Conservation (phyloP, 1,140 invertebrate species). For the Holotrichia oblita region DNA sequence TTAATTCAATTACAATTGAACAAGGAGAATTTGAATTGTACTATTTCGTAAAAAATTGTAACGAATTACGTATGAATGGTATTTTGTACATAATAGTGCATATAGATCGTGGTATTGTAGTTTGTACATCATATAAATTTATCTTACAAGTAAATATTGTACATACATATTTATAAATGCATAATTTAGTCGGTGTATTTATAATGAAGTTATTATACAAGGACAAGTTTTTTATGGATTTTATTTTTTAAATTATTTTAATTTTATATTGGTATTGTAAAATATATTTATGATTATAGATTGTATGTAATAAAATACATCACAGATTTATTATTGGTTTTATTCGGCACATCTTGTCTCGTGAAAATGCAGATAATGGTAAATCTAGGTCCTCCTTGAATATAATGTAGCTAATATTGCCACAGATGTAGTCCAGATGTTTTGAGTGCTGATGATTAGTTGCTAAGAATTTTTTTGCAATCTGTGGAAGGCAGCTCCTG, state of each 20-base stretch:
- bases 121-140: slow-evolving; percentile 3
- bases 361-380: too few relatives aligned
- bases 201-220: background rate
- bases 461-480: too few relatives aligned
- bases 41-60: background rate
- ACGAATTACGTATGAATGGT: background rate
- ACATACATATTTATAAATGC: background rate
- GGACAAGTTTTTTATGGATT: background rate
- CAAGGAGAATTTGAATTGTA: background rate
- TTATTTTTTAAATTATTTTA: background rate
- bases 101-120: background rate
- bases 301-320: slow-evolving; percentile 10
- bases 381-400: too few relatives aligned
- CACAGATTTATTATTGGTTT: background rate
- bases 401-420: too few relatives aligned
- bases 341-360: too few relatives aligned
- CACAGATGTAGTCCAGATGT: too few relatives aligned
- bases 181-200: background rate
- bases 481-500: too few relatives aligned
- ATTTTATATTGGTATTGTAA: background rate
- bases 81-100: background rate
- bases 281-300: background rate
- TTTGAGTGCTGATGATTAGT: too few relatives aligned
- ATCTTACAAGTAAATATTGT: background rate
- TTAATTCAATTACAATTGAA: background rate